phyloP scores from a whole-genome alignment of 2,888 invertebrate genomes.

The Tuberolachnus salignus region DNA sequence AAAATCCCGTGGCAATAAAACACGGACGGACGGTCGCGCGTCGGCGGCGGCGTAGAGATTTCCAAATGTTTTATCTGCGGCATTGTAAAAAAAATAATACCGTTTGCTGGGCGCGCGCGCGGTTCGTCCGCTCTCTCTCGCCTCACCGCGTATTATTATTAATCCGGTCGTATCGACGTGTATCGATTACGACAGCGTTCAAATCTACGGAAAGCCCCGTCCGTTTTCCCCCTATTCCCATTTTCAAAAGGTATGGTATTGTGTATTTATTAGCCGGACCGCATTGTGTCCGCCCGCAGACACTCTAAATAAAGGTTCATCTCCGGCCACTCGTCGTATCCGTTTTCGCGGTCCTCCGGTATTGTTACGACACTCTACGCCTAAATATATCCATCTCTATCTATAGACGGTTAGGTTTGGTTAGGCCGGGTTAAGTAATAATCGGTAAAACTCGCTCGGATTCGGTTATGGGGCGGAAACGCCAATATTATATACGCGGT shows the following conservation, averaged over 20 bases:
- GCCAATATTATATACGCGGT: too few species aligned
- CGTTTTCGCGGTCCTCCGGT: slow-evolving; percentile 41
- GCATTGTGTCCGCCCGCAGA: slow-evolving; percentile 12
- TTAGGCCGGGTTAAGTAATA: too few species aligned
- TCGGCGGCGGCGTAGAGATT: too few species aligned
- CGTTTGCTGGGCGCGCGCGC: slow-evolving; percentile 6
- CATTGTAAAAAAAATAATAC: slow-evolving; percentile 10
- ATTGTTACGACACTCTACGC: too few species aligned
- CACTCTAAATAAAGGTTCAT: too few species aligned
- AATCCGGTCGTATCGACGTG: slow-evolving; percentile 48
- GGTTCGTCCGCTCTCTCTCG: slow-evolving; percentile 25
- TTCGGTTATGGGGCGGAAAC: too few species aligned
- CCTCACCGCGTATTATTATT: not conserved
- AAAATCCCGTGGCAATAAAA: too few species aligned
- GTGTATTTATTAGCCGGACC: slow-evolving; percentile 17
- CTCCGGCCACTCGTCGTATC: slow-evolving; percentile 42
- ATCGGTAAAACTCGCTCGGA: too few species aligned
- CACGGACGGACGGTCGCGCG: slow-evolving; percentile 31
- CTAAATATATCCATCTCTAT: too few species aligned
- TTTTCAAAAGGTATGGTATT: slow-evolving; percentile 33
- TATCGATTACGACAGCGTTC: slow-evolving; percentile 51
- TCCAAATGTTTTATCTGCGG: slow-evolving; percentile 40
- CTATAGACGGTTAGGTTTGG: too few species aligned
- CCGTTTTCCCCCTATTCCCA: not conserved
- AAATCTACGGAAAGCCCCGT: slow-evolving; percentile 49